Percentiles rank a stretch among this genome's conserved stretches.
Conservation (phyloP, 1,140 invertebrate genomes). For the Scaptodrosophila lebanonensis region DNA sequence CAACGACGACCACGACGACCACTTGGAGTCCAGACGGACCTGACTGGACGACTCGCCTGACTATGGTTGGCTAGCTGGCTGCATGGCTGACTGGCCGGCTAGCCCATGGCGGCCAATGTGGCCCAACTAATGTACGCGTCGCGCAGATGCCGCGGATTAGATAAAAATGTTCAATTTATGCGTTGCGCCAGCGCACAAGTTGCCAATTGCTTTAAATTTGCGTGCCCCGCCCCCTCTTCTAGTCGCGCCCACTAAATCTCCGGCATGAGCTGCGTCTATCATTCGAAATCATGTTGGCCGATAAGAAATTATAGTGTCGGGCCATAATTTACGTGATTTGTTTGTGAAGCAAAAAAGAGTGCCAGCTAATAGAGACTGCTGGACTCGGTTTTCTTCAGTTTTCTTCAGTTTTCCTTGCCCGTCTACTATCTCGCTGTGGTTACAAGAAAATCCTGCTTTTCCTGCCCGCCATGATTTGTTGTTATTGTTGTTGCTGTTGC, state of each 20-base stretch:
- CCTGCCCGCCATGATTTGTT: no score
- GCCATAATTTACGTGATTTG: conserved; percentile 75
- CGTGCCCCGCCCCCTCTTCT: conserved; percentile 18
- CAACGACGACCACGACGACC: no score
- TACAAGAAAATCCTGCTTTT: no score
- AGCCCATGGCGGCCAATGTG: conserved; percentile 39
- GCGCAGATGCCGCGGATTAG: conserved; percentile 72
- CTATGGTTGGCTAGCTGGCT: no score
- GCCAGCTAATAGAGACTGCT: no score
- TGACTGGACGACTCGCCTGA: no score
- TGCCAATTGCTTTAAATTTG: conserved; percentile 58
- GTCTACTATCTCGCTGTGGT: conserved; percentile 15
- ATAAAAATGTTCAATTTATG: conserved; percentile 74
- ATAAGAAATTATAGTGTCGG: conserved; percentile 69
- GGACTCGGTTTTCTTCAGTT: conserved; percentile 31
- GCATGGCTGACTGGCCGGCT: not conserved
- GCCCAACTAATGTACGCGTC: conserved; percentile 63
- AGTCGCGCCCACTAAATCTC: conserved; percentile 64
- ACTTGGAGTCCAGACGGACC: no score
- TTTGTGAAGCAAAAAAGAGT: conserved; percentile 20
- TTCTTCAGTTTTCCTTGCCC: conserved; percentile 14
- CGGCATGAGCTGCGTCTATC: conserved; percentile 46
- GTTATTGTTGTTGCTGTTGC: no score
- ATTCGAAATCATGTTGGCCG: conserved; percentile 69
- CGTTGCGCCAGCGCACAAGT: conserved; percentile 53